A percentile compares a stretch with the other conserved stretches of the same genome.
These are phyloP conservation scores for Prionailurus viverrinus DNA, from an alignment of 2,113 vertebrate genomes.

Conservation along the genomic window DNA sequence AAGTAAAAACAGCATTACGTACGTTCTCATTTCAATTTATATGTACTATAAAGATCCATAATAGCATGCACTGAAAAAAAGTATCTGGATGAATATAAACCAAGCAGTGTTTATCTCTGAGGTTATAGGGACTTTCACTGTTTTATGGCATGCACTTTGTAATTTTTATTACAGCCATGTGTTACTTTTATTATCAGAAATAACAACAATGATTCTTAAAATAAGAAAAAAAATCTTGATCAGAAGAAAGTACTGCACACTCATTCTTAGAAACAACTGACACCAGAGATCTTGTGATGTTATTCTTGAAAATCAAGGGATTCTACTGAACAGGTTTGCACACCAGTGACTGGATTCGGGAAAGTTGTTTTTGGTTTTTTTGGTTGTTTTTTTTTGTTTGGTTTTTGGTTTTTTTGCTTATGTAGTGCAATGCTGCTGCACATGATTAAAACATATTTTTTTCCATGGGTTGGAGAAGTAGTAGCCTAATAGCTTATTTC, in stretches of 20 bases:
- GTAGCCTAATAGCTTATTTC: background rate
- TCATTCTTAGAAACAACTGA: conserved; percentile 9
- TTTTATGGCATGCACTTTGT: background rate
- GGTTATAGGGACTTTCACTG: background rate
- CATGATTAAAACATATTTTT: background rate
- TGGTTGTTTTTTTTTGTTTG: background rate
- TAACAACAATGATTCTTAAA: conserved; percentile 17
- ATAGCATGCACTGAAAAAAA: background rate
- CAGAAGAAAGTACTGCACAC: background rate
- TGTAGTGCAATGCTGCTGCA: no score
- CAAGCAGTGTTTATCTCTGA: background rate
- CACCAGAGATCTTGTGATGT: background rate
- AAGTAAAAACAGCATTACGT: background rate
- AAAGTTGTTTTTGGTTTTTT: no score
- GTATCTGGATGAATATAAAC: background rate
- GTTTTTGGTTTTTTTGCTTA: background rate
- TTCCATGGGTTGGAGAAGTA: background rate
- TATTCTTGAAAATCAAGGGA: background rate
- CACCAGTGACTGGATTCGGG: background rate
- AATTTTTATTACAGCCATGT: conserved; percentile 20
- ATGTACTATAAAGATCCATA: background rate
- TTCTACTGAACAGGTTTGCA: background rate
- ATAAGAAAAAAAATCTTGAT: conserved; percentile 18
- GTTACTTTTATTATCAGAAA: conserved; percentile 38
- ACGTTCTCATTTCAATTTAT: conserved; percentile 9